phyloP scores from a whole-genome alignment of 1,140 invertebrate genomes.

The Drosophila lowei region DNA sequence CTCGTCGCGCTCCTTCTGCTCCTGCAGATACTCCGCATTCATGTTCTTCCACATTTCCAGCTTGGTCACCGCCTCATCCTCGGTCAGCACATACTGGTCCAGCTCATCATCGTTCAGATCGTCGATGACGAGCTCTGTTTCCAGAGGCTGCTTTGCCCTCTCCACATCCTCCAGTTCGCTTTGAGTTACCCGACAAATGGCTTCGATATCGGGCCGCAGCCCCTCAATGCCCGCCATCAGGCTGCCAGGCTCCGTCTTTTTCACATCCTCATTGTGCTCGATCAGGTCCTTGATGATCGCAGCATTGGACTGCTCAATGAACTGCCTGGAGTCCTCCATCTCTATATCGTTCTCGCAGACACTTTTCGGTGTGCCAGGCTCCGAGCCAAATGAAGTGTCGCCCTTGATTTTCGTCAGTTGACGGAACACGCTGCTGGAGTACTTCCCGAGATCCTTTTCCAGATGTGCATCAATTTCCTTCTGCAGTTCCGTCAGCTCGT shows the following conservation, averaged over 20 bases:
- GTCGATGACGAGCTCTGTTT: slow-evolving; percentile 88
- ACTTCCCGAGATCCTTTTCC: slow-evolving; percentile 85
- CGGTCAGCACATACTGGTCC: slow-evolving; percentile 93
- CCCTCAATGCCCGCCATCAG: slow-evolving; percentile 63
- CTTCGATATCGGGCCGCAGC: slow-evolving; percentile 77
- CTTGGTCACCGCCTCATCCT: slow-evolving; percentile 91
- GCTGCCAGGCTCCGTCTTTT: slow-evolving; percentile 11
- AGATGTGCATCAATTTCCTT: slow-evolving; percentile 90
- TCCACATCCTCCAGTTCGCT: slow-evolving; percentile 68
- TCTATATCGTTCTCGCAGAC: slow-evolving; percentile 66
- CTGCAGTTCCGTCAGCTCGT: slow-evolving; percentile 88
- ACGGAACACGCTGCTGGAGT: slow-evolving; percentile 59
- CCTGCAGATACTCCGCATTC: slow-evolving; percentile 92
- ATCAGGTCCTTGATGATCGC: slow-evolving; percentile 84
- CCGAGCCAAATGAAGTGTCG: neutral
- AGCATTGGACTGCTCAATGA: slow-evolving; percentile 86
- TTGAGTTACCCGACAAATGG: slow-evolving; percentile 72
- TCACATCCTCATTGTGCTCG: slow-evolving; percentile 52
- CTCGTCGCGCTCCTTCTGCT: slow-evolving; percentile 94
- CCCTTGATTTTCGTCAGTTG: slow-evolving; percentile 39
- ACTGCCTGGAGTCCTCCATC: slow-evolving; percentile 84
- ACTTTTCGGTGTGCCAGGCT: slow-evolving; percentile 19
- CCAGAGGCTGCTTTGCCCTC: slow-evolving; percentile 68
- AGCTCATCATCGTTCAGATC: slow-evolving; percentile 95
- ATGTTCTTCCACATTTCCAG: slow-evolving; percentile 92